Evolutionary conservation across 2,113 vertebrate genomes (phyloP), one percentile per base, ranked within the genome.

Genomic region (Lycocorax pyrrhopterus): DNA sequence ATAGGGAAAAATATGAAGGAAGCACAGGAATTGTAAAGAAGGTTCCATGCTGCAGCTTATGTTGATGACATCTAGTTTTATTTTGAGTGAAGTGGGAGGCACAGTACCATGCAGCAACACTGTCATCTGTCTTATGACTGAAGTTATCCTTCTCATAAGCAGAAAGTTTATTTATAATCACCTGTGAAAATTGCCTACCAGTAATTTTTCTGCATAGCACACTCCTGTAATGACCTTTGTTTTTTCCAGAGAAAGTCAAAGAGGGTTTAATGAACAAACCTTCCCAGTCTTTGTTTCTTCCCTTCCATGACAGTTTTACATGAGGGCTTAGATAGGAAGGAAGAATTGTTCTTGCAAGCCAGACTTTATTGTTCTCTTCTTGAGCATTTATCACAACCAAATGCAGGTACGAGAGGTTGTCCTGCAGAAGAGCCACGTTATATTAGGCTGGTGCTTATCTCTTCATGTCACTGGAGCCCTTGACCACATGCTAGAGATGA

Each of bases 351-450:
- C 33, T 77, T 68, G 30, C 20, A 73, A 64, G 23, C 3, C 33
- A 49, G 72, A 44, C 13, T 41, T 60, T 60, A 20, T 27, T 84
- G 7, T 52, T 77, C 9, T 81, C 33, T 52, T 62, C 46, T 37
- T 52, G 37, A 71, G 19, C 26, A 62, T 39, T 51, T 81, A 33
- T 44, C 51, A 44, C 49, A 81, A 74, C 6, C 6, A 90, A 52
- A 47, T 25, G 4, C n/a, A 66, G 1, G 4, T 51, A 21, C 0
- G 0, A 60, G 22, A 72, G 7, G 4, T 4, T 84, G 39, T 49
- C 39, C 44, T 83, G 25, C 47, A 67, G 30, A 87, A 67, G 26
- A 73, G 4, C 12, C 16, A 8, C 14, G 13, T 33, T 41, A 77
- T 35, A 33, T 55, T 64, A 43, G 23, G 13, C 41, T 69, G 27